Percentiles rank a stretch among this genome's conserved stretches.
These are phyloP conservation scores for Sturnus vulgaris DNA, from an alignment of 2,113 vertebrate species.

Conservation along the genomic window DNA sequence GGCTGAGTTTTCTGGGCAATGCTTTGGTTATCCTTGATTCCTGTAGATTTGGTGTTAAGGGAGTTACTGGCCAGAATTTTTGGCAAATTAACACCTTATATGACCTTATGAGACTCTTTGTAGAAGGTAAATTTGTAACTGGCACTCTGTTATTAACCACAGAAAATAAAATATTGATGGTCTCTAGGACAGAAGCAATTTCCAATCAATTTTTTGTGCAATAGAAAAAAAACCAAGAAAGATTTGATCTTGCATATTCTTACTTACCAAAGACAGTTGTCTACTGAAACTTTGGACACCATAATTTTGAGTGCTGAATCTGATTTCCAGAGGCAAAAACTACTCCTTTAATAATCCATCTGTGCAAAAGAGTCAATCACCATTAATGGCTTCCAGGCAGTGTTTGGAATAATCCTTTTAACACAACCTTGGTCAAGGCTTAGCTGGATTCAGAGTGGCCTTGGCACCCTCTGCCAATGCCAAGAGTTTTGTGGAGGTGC, in stretches of 20 bases:
- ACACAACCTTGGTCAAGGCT: not conserved
- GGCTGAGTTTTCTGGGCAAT: not conserved
- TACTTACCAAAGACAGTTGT: not conserved
- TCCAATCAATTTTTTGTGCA: not conserved
- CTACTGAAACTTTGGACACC: not conserved
- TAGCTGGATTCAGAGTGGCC: not conserved
- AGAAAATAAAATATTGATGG: not conserved
- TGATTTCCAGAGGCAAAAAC: not conserved
- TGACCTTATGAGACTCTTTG: not conserved
- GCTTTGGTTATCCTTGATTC: not conserved
- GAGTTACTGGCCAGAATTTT: not conserved
- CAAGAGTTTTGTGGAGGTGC: not conserved
- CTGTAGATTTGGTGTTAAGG: not conserved
- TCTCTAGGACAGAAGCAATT: not conserved
- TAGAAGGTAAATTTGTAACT: not conserved
- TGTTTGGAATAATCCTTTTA: not conserved
- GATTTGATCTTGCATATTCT: not conserved
- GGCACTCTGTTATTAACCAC: not conserved
- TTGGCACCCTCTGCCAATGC: not conserved
- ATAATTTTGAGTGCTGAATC: not conserved
- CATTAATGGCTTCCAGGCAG: not conserved
- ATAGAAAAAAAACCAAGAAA: rapidly evolving
- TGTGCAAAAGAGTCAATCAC: not conserved
- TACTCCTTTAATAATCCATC: not conserved
- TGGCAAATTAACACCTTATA: not conserved